Evolutionary conservation across 1,140 invertebrate species (phyloP).

Genomic region (Eupeodes corollae): DNA sequence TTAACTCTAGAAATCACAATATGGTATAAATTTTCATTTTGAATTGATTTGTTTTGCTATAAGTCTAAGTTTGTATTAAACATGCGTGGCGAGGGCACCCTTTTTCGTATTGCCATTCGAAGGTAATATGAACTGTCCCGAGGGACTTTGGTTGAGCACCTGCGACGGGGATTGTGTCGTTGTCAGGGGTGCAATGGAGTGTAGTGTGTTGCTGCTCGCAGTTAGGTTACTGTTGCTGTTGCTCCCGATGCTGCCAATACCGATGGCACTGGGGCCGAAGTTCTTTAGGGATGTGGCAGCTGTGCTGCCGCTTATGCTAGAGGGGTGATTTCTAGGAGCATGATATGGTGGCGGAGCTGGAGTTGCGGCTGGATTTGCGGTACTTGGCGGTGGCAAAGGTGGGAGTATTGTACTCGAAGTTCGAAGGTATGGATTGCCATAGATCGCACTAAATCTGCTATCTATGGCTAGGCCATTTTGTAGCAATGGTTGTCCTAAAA

Average conservation of each 20-base stretch:
- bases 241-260: conserved; percentile 15
- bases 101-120: conserved; percentile 34
- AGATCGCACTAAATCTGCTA: conserved; percentile 74
- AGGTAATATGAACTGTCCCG: conserved; percentile 36
- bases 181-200: conserved; percentile 24
- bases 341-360: conserved; percentile 66
- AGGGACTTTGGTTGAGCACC: conserved; percentile 23
- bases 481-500: conserved; percentile 39
- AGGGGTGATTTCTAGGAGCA: conserved; percentile 20
- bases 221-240: conserved; percentile 19
- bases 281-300: conserved; percentile 5
- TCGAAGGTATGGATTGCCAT: conserved; percentile 77
- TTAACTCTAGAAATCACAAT: conserved; percentile 37
- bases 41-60: conserved; percentile 2
- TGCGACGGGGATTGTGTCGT: conserved; percentile 3
- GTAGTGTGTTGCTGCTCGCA: conserved; percentile 32
- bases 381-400: conserved; percentile 39
- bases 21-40: conserved; percentile 9
- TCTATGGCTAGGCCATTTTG: conserved; percentile 54
- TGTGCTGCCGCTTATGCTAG: conserved; percentile 6
- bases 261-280: conserved; percentile 11
- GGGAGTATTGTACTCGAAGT: conserved; percentile 41
- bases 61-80: conserved; percentile 19
- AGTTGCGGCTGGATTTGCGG: conserved; percentile 63
- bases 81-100: conserved; percentile 33